Conservation (phyloP, 2,888 invertebrate species). For the Agrotis segetum region DNA sequence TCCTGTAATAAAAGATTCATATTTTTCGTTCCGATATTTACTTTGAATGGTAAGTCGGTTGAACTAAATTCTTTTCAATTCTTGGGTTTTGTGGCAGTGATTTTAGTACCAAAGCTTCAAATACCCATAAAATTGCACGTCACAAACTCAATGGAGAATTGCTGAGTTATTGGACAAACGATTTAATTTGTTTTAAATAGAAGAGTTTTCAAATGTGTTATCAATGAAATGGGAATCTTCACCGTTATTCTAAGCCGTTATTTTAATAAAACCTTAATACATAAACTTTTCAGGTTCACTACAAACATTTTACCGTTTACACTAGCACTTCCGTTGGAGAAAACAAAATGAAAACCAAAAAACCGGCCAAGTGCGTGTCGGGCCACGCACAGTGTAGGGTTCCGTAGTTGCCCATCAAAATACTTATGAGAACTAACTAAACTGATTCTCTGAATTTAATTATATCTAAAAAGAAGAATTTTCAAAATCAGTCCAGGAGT, state of each 20-base stretch:
- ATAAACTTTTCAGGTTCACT: background rate
- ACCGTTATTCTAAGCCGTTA: too few relatives aligned
- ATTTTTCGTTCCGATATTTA: constrained; percentile 36
- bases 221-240: background rate
- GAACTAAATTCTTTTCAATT: constrained; percentile 34
- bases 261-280: too few relatives aligned
- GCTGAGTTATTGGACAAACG: constrained; percentile 3
- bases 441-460: too few relatives aligned
- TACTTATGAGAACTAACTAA: too few relatives aligned
- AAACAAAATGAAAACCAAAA: constrained; percentile 30
- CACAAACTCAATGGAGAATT: constrained; percentile 14
- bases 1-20: constrained; percentile 44
- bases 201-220: background rate
- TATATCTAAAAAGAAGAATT: too few relatives aligned
- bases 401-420: too few relatives aligned
- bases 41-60: constrained; percentile 27
- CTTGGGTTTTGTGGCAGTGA: background rate
- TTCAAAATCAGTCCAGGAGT: too few relatives aligned
- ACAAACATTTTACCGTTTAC: background rate
- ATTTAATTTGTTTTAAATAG: constrained; percentile 13
- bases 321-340: constrained; percentile 3
- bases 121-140: constrained; percentile 4
- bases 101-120: constrained; percentile 32
- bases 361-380: too few relatives aligned
- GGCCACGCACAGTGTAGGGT: too few relatives aligned